A percentile compares a stretch with the other conserved stretches of the same genome.
Conservation (phyloP, 2,888 invertebrate genomes). For the Acheta domesticus region DNA sequence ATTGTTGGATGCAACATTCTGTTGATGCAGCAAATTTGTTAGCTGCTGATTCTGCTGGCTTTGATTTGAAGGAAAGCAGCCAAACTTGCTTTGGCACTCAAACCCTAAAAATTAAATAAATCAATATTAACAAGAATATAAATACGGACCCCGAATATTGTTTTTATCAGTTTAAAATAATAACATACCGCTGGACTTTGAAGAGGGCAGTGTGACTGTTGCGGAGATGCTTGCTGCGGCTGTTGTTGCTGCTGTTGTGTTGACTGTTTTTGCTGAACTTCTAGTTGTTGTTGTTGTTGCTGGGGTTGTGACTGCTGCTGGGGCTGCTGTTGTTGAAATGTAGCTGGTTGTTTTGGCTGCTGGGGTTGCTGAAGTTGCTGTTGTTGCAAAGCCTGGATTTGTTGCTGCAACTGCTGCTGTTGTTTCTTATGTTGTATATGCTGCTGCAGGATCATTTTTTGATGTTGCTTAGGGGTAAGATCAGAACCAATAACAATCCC, state of each 20-base stretch:
- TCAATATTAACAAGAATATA: slow-evolving; percentile 27
- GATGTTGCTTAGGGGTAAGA: slow-evolving; percentile 43
- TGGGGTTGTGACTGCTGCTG: slow-evolving; percentile 33
- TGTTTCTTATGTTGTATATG: slow-evolving; percentile 69
- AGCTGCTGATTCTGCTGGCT: slow-evolving; percentile 42
- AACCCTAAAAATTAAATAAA: slow-evolving; percentile 42
- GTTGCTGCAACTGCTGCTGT: slow-evolving; percentile 53
- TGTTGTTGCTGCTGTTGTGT: slow-evolving; percentile 41
- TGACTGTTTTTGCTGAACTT: slow-evolving; percentile 39
- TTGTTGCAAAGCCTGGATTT: slow-evolving; percentile 50
- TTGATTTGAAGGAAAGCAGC: slow-evolving; percentile 50
- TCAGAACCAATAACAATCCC: slow-evolving; percentile 37
- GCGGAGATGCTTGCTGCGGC: slow-evolving; percentile 41
- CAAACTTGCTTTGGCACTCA: slow-evolving; percentile 51
- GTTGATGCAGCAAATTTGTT: slow-evolving; percentile 42
- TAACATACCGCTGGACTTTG: neutral
- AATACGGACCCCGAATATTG: neutral
- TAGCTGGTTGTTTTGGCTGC: slow-evolving; percentile 39
- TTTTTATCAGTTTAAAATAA: no score
- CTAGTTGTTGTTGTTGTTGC: slow-evolving; percentile 36
- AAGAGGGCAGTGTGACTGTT: neutral
- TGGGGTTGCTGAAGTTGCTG: slow-evolving; percentile 39
- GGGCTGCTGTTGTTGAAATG: slow-evolving; percentile 43
- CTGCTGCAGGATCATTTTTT: slow-evolving; percentile 59
- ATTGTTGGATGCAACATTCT: slow-evolving; percentile 37